These are phyloP conservation scores for Valencia hispanica DNA, from an alignment of 2,797 vertebrate genomes.

Conservation along the genomic window DNA sequence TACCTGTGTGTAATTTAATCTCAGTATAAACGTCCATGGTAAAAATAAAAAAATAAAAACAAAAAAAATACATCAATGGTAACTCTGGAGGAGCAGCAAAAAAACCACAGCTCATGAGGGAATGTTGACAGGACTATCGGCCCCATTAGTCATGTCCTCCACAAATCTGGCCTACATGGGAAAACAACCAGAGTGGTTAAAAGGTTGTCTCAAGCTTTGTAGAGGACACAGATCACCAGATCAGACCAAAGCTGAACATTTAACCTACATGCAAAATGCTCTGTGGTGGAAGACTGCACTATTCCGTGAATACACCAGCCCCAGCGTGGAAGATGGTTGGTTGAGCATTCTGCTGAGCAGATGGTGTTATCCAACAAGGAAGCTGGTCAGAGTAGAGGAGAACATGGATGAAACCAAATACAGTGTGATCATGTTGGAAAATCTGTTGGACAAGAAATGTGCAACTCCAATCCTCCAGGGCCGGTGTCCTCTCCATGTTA, in stretches of 20 bases:
- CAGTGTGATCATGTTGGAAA: too few relatives aligned
- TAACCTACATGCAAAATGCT: background rate
- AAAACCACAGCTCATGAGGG: too few relatives aligned
- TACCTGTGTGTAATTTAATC: background rate
- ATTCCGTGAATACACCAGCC: too few relatives aligned
- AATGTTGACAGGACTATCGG: background rate
- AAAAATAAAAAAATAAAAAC: too few relatives aligned
- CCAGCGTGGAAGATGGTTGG: too few relatives aligned
- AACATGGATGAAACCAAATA: background rate
- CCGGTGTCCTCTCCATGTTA: too few relatives aligned
- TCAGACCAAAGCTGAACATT: background rate
- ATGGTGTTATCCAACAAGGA: background rate
- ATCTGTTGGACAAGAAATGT: background rate
- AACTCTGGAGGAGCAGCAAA: too few relatives aligned
- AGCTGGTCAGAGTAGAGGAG: background rate
- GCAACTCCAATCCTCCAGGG: background rate
- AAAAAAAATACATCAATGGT: too few relatives aligned
- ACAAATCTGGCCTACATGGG: background rate
- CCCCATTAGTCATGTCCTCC: background rate
- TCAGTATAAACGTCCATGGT: too few relatives aligned
- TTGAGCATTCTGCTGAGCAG: background rate
- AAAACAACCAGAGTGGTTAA: background rate
- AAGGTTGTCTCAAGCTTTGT: background rate
- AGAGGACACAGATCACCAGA: background rate
- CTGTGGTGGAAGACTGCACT: background rate